A percentile compares a stretch with the other conserved stretches of the same genome.
phyloP scores from a whole-genome alignment of 2,797 vertebrate species.

The Lycodopsis pacificus region DNA sequence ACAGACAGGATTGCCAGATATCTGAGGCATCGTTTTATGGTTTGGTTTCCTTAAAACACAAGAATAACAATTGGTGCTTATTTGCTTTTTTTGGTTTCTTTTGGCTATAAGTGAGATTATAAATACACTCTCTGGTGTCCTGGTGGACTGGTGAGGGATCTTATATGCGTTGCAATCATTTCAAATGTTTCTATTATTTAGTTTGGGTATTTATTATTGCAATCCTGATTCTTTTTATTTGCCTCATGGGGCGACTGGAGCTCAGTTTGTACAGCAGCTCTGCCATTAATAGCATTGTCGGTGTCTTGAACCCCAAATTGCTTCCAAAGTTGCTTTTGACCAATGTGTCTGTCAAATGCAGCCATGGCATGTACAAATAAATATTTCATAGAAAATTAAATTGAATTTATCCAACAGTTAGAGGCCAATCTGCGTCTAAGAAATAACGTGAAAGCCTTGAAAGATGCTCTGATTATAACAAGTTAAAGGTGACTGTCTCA shows the following conservation, averaged over 20 bases:
- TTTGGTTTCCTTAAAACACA: not conserved
- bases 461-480: constrained; percentile 21
- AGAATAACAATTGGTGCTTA: no score
- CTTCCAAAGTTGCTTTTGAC: not conserved
- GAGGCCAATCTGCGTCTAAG: not conserved
- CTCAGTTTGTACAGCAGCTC: not conserved
- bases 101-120: not conserved
- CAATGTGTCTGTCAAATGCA: not conserved
- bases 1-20: no score
- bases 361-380: not conserved
- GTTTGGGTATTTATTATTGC: not conserved
- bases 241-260: not conserved
- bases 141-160: not conserved
- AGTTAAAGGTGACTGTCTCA: constrained; percentile 27
- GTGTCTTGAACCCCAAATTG: not conserved
- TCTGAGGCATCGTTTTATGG: not conserved
- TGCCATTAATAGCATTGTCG: not conserved
- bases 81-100: not conserved
- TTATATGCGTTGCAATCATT: not conserved
- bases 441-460: not conserved
- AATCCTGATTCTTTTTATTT: not conserved
- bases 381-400: not conserved
- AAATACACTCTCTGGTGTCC: not conserved
- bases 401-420: not conserved
- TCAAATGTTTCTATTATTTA: not conserved